phyloP scores from a whole-genome alignment of 2,797 vertebrate genomes.

The Botia kubotai region DNA sequence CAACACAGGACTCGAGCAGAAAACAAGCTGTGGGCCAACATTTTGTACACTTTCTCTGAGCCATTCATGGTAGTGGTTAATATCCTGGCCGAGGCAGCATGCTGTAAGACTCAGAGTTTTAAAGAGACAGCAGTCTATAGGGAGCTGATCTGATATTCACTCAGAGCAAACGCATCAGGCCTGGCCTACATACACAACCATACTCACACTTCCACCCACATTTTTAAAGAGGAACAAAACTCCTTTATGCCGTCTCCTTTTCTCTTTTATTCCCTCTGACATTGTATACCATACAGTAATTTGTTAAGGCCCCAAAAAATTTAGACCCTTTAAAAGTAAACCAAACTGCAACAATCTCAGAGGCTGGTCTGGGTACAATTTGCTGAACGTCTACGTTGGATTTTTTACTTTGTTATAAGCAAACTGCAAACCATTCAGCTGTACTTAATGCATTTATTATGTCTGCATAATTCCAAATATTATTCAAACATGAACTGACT shows the following conservation, averaged over 20 bases:
- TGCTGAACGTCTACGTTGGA: too few species aligned
- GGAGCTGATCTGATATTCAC: constrained; percentile 64
- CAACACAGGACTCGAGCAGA: constrained; percentile 28
- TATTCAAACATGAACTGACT: background rate
- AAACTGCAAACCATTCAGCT: background rate
- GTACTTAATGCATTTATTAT: background rate
- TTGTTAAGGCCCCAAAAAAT: too few species aligned
- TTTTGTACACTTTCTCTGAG: constrained; percentile 18
- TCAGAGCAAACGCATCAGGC: constrained; percentile 69
- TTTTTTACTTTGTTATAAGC: too few species aligned
- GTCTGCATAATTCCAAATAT: background rate
- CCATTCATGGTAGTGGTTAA: constrained; percentile 24
- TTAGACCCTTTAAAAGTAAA: too few species aligned
- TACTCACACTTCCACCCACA: constrained; percentile 52
- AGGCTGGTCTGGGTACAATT: too few species aligned
- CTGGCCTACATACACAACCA: constrained; percentile 79
- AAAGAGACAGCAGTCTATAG: constrained; percentile 60
- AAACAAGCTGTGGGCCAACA: constrained; percentile 17
- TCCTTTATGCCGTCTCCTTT: background rate
- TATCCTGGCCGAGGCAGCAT: constrained; percentile 35
- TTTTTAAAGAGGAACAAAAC: constrained; percentile 32
- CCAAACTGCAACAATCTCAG: too few species aligned
- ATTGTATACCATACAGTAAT: background rate
- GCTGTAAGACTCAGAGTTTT: constrained; percentile 44
- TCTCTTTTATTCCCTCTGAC: background rate